A percentile compares a stretch with the other conserved stretches of the same genome.
phyloP scores from a whole-genome alignment of 30 jellyfish, hydroid and myxozoan genomes.

The Aurelia coerulea region DNA sequence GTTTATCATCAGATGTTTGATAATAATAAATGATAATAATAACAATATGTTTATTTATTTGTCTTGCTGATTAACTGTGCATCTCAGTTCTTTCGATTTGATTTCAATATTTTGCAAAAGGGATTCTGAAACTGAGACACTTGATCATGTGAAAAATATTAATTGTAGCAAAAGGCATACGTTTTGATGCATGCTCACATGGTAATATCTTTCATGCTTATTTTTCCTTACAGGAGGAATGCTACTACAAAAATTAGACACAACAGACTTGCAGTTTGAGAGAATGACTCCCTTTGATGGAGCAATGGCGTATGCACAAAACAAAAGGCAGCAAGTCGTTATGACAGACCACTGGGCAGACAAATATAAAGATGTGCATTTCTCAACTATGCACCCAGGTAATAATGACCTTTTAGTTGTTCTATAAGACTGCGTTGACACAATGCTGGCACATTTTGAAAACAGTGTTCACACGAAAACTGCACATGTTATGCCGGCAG shows the following conservation, averaged over 20 bases:
- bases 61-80: too few relatives aligned
- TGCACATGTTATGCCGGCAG: too few relatives aligned
- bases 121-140: too few relatives aligned
- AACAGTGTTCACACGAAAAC: too few relatives aligned
- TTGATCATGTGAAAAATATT: too few relatives aligned
- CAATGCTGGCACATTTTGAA: too few relatives aligned
- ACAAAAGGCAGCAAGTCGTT: constrained; percentile 88
- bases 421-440: background rate
- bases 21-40: too few relatives aligned
- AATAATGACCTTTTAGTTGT: background rate
- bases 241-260: constrained; percentile 71
- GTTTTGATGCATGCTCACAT: background rate
- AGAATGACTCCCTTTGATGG: constrained; percentile 81
- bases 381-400: constrained; percentile 95
- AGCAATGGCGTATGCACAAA: constrained; percentile 83
- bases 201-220: background rate
- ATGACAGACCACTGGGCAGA: constrained; percentile 84
- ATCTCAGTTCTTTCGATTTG: too few relatives aligned
- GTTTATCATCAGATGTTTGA: too few relatives aligned
- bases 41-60: too few relatives aligned
- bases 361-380: constrained; percentile 58
- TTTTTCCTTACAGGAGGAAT: constrained; percentile 65
- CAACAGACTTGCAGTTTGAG: constrained; percentile 66
- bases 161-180: background rate
- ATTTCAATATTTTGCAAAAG: too few relatives aligned